Conservation (phyloP, 2,888 invertebrate species). For the Ceraclea dissimilis region DNA sequence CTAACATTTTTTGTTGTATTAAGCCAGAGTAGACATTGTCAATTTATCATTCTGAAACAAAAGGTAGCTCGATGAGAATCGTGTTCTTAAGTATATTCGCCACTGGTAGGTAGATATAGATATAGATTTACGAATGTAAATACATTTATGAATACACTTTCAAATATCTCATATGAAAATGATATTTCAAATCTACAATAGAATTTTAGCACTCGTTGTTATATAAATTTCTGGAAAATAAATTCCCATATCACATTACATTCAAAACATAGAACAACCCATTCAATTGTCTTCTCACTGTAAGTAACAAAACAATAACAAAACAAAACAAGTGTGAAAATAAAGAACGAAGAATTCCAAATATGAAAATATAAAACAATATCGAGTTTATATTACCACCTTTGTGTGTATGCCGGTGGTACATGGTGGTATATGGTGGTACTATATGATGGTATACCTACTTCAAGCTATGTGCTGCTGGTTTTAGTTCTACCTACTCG, state of each 20-base stretch:
- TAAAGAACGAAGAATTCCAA: background rate
- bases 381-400: too few species aligned
- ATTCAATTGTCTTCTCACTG: background rate
- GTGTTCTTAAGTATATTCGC: too few species aligned
- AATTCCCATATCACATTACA: slow-evolving; percentile 1
- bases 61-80: too few species aligned
- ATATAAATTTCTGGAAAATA: background rate
- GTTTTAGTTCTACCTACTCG: background rate
- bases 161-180: too few species aligned
- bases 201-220: background rate
- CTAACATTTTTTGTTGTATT: too few species aligned
- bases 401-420: too few species aligned
- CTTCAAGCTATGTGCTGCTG: too few species aligned
- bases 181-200: background rate
- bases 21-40: too few species aligned
- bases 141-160: background rate
- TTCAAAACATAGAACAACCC: background rate
- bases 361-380: background rate
- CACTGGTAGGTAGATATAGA: too few species aligned
- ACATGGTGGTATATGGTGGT: too few species aligned
- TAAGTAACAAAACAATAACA: background rate
- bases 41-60: too few species aligned
- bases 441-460: too few species aligned
- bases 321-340: background rate
- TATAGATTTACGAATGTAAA: background rate